These are phyloP conservation scores for Tridacna crocea DNA, from an alignment of 2,888 invertebrate species.

Conservation along the genomic window DNA sequence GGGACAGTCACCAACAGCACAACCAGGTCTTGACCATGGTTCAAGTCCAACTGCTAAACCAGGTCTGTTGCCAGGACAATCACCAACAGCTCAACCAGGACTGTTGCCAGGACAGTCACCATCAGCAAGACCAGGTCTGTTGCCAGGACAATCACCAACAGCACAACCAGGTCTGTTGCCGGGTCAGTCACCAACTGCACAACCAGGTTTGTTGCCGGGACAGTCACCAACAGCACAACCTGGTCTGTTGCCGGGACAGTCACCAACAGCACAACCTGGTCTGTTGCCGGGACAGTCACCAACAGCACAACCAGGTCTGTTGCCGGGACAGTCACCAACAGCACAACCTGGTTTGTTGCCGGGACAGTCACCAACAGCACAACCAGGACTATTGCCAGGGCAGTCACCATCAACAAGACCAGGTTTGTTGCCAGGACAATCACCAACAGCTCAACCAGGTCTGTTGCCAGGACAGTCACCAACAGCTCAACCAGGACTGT, in stretches of 20 bases:
- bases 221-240: slow-evolving; percentile 45
- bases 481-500: slow-evolving; percentile 39
- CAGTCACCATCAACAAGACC: slow-evolving; percentile 53
- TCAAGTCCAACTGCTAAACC: slow-evolving; percentile 16
- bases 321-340: slow-evolving; percentile 51
- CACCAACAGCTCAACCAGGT: slow-evolving; percentile 54
- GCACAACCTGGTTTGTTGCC: slow-evolving; percentile 33
- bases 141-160: slow-evolving; percentile 47
- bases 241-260: slow-evolving; percentile 75
- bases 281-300: slow-evolving; percentile 18
- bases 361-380: slow-evolving; percentile 48
- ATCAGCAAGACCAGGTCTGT: slow-evolving; percentile 50
- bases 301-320: slow-evolving; percentile 19
- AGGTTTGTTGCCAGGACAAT: slow-evolving; percentile 10
- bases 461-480: slow-evolving; percentile 35
- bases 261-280: slow-evolving; percentile 47
- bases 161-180: slow-evolving; percentile 30
- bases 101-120: slow-evolving; percentile 33
- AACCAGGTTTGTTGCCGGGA: slow-evolving; percentile 36
- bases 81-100: slow-evolving; percentile 54
- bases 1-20: slow-evolving; percentile 39
- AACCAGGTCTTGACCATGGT: slow-evolving; percentile 37
- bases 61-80: slow-evolving; percentile 26
- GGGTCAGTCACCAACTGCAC: slow-evolving; percentile 49
- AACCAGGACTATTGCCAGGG: slow-evolving; percentile 41